Evolutionary conservation across 2,797 vertebrate genomes (phyloP), one percentile per base, ranked within the genome.

Genomic region (Tolypeutes matacus): DNA sequence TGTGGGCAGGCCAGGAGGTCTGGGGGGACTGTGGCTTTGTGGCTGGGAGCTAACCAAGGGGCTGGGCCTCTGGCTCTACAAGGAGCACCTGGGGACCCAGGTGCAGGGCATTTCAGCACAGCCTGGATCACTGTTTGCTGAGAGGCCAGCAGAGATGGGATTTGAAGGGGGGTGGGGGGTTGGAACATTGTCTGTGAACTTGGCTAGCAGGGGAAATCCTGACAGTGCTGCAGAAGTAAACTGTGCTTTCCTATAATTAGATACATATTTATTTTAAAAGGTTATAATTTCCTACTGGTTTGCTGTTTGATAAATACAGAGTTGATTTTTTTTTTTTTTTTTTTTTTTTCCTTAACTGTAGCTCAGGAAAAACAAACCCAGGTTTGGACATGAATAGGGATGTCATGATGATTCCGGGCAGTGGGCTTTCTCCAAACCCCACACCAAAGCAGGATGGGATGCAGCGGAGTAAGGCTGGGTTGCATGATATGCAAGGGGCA

Each of bases 211-310:
- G 86, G 93, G 84, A 97, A 96, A 92, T 94, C 89, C 96, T 96
- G 95, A 94, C 85, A 5, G 75, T 8, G 14, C 76, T 67, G 86
- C 73, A 70, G 58, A 95, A 96, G 92, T 95, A 84, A 95, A 94
- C 92, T 46, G 46, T 75, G 93, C 95, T 86, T 81, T 81, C 95
- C 97, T 97, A 95, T 96, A 97, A 95, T 97, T 97, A 97, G 95
- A 87, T 67, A 89, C 94, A 95, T 96, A 97, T 97, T 97, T 96
- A 97, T 95, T 97, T 96, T 89, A 87, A 95, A 96, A 87, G 96
- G 95, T 94, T 96, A 89, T 96, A 97, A 97, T 97, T 97, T 96
- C 95, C 95, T 89, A 83, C 95, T 91, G 84, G 94, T 91, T 87
- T 89, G 78, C 85, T 85, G 92, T 92, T 95, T 96, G 93, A 96